These are phyloP conservation scores for Clepsis dumicolana DNA, from an alignment of 2,888 invertebrate species.

Conservation along the genomic window DNA sequence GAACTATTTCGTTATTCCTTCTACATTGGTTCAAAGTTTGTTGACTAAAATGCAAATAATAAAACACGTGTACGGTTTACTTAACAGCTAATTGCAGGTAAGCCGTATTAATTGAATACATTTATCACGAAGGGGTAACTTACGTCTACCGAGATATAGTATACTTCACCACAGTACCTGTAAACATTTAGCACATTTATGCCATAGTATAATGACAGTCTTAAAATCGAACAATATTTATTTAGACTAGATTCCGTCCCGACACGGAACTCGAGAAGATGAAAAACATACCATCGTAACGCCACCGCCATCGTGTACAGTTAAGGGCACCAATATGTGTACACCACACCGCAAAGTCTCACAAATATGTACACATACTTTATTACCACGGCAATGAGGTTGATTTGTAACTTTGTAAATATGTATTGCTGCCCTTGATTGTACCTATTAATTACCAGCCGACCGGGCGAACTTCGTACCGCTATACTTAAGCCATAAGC, in stretches of 20 bases:
- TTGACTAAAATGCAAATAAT: no score
- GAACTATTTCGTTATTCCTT: not conserved
- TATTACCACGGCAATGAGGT: no score
- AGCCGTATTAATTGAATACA: not conserved
- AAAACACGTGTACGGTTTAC: not conserved
- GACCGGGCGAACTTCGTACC: no score
- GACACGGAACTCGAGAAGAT: not conserved
- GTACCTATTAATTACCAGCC: no score
- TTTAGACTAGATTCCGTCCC: constrained; percentile 3
- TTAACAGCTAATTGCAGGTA: not conserved
- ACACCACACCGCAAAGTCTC: no score
- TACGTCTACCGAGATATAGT: constrained; percentile 4
- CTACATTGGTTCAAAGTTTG: not conserved
- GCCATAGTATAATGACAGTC: not conserved
- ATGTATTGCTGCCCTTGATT: no score
- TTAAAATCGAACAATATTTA: constrained; percentile 2
- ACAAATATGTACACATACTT: no score
- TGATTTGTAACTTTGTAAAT: no score
- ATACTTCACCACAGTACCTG: constrained; percentile 6
- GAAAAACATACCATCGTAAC: not conserved
- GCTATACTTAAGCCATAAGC: no score
- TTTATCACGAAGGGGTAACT: constrained; percentile 2
- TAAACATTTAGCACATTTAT: constrained; percentile 12
- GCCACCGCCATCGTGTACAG: not conserved
- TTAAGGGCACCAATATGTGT: no score